Conservation (phyloP, 2,113 vertebrate genomes). For the Phaetusa simplex region DNA sequence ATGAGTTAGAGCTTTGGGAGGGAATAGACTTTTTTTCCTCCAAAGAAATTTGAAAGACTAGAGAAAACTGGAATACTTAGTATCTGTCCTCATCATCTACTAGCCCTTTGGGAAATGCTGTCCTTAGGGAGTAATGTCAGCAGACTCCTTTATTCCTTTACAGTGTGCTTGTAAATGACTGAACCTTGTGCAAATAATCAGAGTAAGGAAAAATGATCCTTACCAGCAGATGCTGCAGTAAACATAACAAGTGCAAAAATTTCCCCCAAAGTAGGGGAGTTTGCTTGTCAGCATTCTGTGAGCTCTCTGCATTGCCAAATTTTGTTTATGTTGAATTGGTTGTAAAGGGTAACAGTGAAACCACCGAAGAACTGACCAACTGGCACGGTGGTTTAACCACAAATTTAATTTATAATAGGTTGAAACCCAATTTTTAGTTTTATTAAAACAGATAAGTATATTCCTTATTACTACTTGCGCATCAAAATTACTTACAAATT, state of each 20-base stretch:
- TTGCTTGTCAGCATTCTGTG: background rate
- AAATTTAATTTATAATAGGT: conserved; percentile 4
- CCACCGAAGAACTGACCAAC: background rate
- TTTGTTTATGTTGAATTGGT: background rate
- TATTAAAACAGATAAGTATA: background rate
- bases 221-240: background rate
- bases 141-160: background rate
- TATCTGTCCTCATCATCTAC: background rate
- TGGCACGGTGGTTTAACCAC: background rate
- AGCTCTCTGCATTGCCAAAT: background rate
- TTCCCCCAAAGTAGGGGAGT: background rate
- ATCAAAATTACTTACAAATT: background rate
- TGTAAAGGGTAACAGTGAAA: conserved; percentile 6
- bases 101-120: background rate
- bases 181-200: background rate
- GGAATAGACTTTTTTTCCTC: background rate
- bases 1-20: background rate
- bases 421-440: background rate
- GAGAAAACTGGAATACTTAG: background rate
- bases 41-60: background rate
- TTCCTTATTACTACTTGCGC: background rate
- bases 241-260: background rate
- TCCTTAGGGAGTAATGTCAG: background rate
- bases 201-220: background rate
- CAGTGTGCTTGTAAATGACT: background rate